Base-by-base conservation (phyloP, 1,140 invertebrate genomes). In the Drosophila pseudoananassae region DNA sequence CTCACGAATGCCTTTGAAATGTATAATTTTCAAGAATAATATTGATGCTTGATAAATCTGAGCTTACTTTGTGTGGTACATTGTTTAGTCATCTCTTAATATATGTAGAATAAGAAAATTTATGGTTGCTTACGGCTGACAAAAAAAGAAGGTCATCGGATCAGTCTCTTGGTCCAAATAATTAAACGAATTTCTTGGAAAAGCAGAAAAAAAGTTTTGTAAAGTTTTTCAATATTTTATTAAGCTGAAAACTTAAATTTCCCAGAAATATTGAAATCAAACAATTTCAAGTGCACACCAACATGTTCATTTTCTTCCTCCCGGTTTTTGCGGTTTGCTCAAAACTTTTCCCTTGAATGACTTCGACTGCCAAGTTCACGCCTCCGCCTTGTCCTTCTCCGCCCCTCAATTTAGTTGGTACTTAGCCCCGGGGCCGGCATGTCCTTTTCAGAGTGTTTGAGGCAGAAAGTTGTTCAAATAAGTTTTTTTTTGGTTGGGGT, bases 301-400 rank as follows among this genome's bases (percentile, higher is more conserved):
- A 68, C 23, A 55, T 47, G 51, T 56, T 38, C 33, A 20, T 33
- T 29, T 69, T 56, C 50, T 71, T 87, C 56, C 71, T 61, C 46
- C 43, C 29, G 20, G 17, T 80, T 70, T 69, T 61, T 68, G 45
- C 12, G 33, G 58, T 50, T 68, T 55, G 49, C 55, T 36, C n/a
- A 27, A 70, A 87, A 70, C 64, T 85, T 82, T 64, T 54, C 56
- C 63, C 61, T 75, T 68, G 64, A 57, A 70, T 75, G 82, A 57
- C 83, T 75, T 75, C 14, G 58, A 72, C 69, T 63, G 66, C 64
- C 72, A 66, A 82, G 68, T 77, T 81, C 58, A 87, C 61, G 61
- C 70, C 78, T 54, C 40, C 58, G 6, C 38, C 27, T 64, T 29
- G 46, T 45, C 45, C 49, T 68, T 36, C 61, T 75, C 49, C 15